A percentile compares a stretch with the other conserved stretches of the same genome.
phyloP scores from a whole-genome alignment of 2,113 vertebrate genomes.

The Eretmochelys imbricata region DNA sequence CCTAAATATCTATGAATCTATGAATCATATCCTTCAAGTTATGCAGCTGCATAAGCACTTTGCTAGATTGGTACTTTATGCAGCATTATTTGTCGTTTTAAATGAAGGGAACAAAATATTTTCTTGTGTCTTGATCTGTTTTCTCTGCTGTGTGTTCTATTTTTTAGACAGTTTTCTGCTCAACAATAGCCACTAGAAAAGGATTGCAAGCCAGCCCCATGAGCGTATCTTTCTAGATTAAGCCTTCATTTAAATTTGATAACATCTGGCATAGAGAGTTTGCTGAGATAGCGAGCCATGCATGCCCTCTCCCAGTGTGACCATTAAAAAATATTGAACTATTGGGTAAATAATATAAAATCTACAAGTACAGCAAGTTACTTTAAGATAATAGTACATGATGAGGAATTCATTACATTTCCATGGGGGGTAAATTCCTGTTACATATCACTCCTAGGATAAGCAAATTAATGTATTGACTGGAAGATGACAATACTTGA shows the following conservation, averaged over 20 bases:
- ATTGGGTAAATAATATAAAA: neutral
- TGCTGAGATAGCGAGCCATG: neutral
- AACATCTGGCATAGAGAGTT: neutral
- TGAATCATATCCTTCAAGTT: neutral
- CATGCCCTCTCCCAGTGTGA: neutral
- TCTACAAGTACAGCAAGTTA: neutral
- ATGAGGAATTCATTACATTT: neutral
- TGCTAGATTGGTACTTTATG: neutral
- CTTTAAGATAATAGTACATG: neutral
- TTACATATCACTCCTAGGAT: neutral
- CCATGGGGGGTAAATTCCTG: neutral
- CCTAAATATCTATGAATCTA: too few relatives aligned
- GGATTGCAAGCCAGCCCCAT: neutral
- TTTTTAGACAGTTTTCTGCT: neutral
- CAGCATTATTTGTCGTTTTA: neutral
- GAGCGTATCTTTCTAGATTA: neutral
- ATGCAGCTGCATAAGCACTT: rapidly evolving
- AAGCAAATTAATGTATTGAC: constrained; percentile 21
- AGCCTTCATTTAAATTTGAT: neutral
- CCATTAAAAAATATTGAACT: neutral
- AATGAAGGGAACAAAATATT: neutral
- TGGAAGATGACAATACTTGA: neutral
- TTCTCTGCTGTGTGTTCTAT: neutral
- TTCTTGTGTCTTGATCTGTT: neutral
- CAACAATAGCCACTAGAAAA: neutral